Evolutionary conservation across 1,140 invertebrate species (phyloP).

Genomic region (Cyphomyrmex costatus): DNA sequence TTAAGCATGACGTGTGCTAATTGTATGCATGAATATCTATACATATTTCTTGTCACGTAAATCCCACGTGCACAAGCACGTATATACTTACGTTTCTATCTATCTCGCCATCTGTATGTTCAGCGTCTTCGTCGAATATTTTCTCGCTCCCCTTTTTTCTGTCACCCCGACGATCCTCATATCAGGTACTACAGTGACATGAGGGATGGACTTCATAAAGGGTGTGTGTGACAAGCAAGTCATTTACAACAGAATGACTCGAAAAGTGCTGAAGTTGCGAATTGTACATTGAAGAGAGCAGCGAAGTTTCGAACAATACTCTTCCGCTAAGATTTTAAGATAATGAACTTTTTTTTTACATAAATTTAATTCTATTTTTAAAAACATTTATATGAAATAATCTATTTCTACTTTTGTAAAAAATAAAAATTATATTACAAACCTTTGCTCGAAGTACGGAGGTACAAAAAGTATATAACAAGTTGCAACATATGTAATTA

Average conservation of each 20-base stretch:
- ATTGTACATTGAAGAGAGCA: neutral
- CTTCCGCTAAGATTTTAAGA: neutral
- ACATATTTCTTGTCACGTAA: constrained; percentile 24
- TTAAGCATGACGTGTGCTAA: constrained; percentile 36
- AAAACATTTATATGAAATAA: neutral
- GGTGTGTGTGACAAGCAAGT: neutral
- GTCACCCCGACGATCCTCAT: constrained; percentile 46
- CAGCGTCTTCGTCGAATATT: neutral
- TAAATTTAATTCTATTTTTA: constrained; percentile 17
- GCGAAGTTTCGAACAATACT: neutral
- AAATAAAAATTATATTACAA: neutral
- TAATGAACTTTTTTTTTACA: neutral
- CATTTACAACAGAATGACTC: neutral
- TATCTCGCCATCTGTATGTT: constrained; percentile 7
- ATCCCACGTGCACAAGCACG: constrained; percentile 14
- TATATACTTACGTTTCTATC: neutral
- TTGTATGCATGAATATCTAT: constrained; percentile 17
- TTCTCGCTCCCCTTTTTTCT: neutral
- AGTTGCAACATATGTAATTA: no score
- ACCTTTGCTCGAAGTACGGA: neutral
- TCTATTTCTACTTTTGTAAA: no score
- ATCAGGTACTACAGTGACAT: neutral
- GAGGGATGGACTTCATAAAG: constrained; percentile 10
- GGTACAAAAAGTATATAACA: no score
- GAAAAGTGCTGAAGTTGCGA: neutral